Evolutionary conservation across 1,140 invertebrate species (phyloP).

Genomic region (Sycophaga agraensis): DNA sequence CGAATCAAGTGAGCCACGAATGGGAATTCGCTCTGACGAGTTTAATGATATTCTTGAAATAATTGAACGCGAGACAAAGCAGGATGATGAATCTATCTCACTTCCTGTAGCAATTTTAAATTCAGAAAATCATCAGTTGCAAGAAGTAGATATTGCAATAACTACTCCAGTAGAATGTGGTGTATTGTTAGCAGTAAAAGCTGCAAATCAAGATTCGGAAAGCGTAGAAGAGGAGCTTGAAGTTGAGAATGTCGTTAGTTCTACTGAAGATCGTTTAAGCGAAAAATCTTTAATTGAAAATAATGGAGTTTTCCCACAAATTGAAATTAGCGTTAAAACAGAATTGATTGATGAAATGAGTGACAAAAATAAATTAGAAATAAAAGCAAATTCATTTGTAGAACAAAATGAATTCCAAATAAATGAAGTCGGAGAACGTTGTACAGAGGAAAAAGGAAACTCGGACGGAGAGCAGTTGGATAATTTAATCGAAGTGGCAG

Average conservation of each 20-base stretch:
- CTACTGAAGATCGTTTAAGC: background rate
- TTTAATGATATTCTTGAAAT: constrained; percentile 42
- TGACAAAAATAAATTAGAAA: constrained; percentile 15
- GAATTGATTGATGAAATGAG: constrained; percentile 34
- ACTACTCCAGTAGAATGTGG: background rate
- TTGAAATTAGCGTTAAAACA: constrained; percentile 38
- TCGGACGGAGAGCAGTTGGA: constrained; percentile 49
- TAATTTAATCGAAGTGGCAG: constrained; percentile 44
- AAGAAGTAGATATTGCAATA: constrained; percentile 6
- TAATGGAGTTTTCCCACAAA: constrained; percentile 27
- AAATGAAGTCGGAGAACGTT: constrained; percentile 15
- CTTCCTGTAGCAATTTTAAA: background rate
- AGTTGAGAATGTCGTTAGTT: background rate
- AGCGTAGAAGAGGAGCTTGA: constrained; percentile 25
- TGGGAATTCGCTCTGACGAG: constrained; percentile 32
- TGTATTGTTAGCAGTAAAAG: background rate
- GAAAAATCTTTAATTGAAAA: background rate
- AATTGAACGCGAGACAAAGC: constrained; percentile 36
- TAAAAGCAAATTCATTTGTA: background rate
- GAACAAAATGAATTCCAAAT: background rate
- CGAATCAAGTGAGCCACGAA: constrained; percentile 17
- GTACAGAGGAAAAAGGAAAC: constrained; percentile 35
- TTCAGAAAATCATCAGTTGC: background rate
- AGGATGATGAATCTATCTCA: constrained; percentile 1
- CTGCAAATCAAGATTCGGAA: constrained; percentile 8